Percentiles rank a stretch among this genome's conserved stretches.
Conservation (phyloP, 2,113 vertebrate species). For the Genyomyrus donnyi region DNA sequence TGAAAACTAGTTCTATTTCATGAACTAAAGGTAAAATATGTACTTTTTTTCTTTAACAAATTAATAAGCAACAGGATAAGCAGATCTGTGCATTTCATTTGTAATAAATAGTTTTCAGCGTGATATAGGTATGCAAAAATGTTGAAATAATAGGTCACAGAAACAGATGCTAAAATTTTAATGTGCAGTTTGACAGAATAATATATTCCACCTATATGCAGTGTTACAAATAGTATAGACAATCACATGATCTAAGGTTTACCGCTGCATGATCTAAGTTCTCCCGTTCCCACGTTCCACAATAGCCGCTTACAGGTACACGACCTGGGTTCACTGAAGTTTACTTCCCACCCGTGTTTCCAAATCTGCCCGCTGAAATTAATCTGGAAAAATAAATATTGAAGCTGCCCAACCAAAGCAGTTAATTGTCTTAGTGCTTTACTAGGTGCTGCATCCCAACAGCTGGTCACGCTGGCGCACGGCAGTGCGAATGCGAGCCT, state of each 20-base stretch:
- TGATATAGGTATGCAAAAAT: not conserved
- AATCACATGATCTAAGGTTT: not conserved
- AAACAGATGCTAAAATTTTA: not conserved
- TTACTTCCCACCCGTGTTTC: constrained; percentile 61
- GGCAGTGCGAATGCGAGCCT: constrained; percentile 85
- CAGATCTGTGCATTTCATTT: not conserved
- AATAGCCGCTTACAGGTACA: not conserved
- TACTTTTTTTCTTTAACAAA: not conserved
- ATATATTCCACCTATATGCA: not conserved
- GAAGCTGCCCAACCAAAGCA: constrained; percentile 86
- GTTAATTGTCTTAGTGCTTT: constrained; percentile 85
- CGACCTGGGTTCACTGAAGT: constrained; percentile 47
- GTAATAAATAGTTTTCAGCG: not conserved
- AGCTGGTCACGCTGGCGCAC: constrained; percentile 91
- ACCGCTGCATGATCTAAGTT: not conserved
- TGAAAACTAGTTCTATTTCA: not conserved
- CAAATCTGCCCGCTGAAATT: constrained; percentile 74
- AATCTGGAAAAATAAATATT: constrained; percentile 94
- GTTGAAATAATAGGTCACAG: not conserved
- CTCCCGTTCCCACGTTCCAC: not conserved
- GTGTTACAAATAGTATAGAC: not conserved
- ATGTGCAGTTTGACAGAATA: not conserved
- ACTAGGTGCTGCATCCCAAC: constrained; percentile 81
- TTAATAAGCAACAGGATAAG: not conserved
- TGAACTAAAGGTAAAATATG: not conserved